Conservation (phyloP, 2,888 invertebrate species). For the Ennomos erosarius region DNA sequence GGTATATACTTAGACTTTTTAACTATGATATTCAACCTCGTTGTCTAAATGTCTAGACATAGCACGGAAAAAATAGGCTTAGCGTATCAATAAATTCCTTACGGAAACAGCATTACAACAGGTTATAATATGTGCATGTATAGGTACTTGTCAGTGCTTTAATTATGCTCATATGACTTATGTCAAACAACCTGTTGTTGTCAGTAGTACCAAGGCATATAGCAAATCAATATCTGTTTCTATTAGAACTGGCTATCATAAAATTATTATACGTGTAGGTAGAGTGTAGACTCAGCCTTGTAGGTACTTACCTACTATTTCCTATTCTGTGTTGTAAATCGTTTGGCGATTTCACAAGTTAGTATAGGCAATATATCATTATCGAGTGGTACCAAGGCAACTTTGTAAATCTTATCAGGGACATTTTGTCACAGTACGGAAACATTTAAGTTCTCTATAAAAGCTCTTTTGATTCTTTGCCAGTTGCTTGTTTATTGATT, state of each 20-base stretch:
- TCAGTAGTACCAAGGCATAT: conserved; percentile 25
- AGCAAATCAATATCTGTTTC: conserved; percentile 15
- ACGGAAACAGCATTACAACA: too few relatives aligned
- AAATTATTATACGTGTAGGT: too few relatives aligned
- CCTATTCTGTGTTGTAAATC: conserved; percentile 1
- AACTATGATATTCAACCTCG: neutral
- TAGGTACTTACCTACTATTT: neutral
- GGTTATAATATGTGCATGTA: too few relatives aligned
- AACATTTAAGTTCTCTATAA: too few relatives aligned
- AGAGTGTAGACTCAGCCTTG: conserved; percentile 7
- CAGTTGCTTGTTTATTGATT: too few relatives aligned
- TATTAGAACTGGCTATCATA: conserved; percentile 15
- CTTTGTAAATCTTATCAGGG: conserved; percentile 1
- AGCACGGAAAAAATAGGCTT: too few relatives aligned
- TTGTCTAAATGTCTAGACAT: neutral
- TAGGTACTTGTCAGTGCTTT: too few relatives aligned
- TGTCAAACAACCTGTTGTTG: conserved; percentile 4
- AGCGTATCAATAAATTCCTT: too few relatives aligned
- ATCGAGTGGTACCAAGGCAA: conserved; percentile 12
- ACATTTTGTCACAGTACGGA: too few relatives aligned
- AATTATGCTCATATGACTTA: too few relatives aligned
- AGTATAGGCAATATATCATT: conserved; percentile 14
- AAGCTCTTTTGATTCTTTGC: too few relatives aligned
- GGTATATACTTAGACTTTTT: too few relatives aligned
- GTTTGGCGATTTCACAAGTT: conserved; percentile 28